Evolutionary conservation across 2,797 vertebrate species (phyloP), one percentile per base, ranked within the genome.

Genomic region (Gambelia wislizenii): DNA sequence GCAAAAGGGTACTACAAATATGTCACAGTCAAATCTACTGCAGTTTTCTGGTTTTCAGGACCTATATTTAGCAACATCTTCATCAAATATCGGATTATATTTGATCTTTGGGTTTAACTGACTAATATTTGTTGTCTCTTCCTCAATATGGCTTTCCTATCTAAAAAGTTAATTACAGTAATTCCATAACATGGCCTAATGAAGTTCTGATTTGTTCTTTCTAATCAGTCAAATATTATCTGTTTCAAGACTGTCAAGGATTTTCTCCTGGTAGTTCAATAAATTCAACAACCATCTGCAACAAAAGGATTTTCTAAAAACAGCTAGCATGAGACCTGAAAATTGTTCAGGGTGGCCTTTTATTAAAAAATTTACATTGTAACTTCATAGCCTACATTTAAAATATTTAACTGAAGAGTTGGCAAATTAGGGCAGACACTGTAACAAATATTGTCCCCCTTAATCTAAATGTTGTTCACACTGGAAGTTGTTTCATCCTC

Each of bases 1-100:
- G n/a, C 16, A 25, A 72, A 89, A 79, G 39, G 20, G 14, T 36
- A 39, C 52, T 78, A 42, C 64, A 84, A 89, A 89, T 69, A 54
- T 84, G 39, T 33, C 59, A 77, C 44, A 69, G 56, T 64, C 59
- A 78, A 78, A 69, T 77, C 33, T 52, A 77, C 25, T n/a, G n/a
- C 59, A 8, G 27, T 6, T n/a, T n/a, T 54, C 70, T 74, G 2
- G 3, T 64, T 81, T 69, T n/a, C 59, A 42, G 27, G 47, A 36
- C 6, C 20, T 52, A 69, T 44, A 69, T 69, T 59, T 42, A 59
- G 14, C 39, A 85, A 59, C 4, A 14, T 25, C 12, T 44, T 42
- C 4, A 72, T 70, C 27, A 78, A 64, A n/a, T 22, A 54, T 54
- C 12, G 39, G 36, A 44, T 72, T 82, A 39, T 39, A 39, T 7